Evolutionary conservation across 2,888 invertebrate species (phyloP), one percentile per base, ranked within the genome.

Genomic region (Belgica antarctica): DNA sequence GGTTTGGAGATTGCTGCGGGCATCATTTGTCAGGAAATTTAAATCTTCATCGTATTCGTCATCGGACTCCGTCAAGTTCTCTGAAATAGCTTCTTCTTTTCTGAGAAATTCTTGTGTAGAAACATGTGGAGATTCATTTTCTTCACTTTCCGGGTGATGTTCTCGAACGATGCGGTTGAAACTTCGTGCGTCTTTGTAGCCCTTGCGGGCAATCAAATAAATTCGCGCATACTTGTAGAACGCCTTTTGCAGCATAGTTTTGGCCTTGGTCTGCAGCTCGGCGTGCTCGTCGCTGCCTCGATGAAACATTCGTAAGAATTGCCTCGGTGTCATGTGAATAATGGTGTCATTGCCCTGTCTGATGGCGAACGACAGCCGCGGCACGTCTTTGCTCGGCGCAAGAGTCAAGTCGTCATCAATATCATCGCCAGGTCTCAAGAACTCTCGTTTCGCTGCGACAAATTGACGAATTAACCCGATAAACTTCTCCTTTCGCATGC

Each of bases 161-260:
- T 41, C 15, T n/a, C 15, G 7, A 4, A n/a, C 41, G 3, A 4
- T 41, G 4, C 52, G 52, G n/a, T 52, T 52, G 22, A 52, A 52
- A 22, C 8, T 36, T 1, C 46, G 22, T 46, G 24, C 41, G 46
- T 65, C 65, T 15, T 65, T 65, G 25, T 46, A 65, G 8, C 65
- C 65, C 24, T 65, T 65, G 2, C 65, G 4, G 1, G 65, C 65
- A n/a, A 36, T n/a, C 8, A 65, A 46, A 22, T 25, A 65, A 28
- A 65, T n/a, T 19, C 65, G 5, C 19, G 46, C 65, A 41, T 41
- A 65, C 15, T 46, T 65, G 25, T 65, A 65, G 15, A 65, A 65
- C 5, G 24, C 17, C 22, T 25, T 22, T 65, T 46, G 65, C n/a
- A 65, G 46, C 8, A 15, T 31, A 7, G 2, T 12, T 25, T 46